These are phyloP conservation scores for Drosophila mojavensis DNA, from an alignment of 1,140 invertebrate genomes.

Conservation along the genomic window DNA sequence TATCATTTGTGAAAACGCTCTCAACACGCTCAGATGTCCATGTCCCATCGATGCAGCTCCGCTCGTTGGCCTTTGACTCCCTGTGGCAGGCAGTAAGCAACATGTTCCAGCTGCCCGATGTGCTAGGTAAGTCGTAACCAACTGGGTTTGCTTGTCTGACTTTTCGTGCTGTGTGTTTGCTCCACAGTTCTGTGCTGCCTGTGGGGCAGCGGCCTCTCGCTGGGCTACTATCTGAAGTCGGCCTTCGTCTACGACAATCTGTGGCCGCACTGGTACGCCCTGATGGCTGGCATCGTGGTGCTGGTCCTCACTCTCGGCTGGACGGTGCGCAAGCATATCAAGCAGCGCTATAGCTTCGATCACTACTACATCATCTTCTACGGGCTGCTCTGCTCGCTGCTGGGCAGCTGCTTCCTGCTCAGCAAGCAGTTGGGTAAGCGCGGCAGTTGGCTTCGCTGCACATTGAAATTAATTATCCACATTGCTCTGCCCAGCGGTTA, in stretches of 20 bases:
- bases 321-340: conserved; percentile 61
- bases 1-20: conserved; percentile 29
- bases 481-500: conserved; percentile 48
- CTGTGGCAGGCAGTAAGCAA: conserved; percentile 54
- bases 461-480: not conserved
- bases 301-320: conserved; percentile 57
- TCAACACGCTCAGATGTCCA: conserved; percentile 41
- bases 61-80: conserved; percentile 24
- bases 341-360: conserved; percentile 67
- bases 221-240: conserved; percentile 75
- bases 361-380: conserved; percentile 79
- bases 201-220: conserved; percentile 65
- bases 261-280: conserved; percentile 68
- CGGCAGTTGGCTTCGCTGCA: too few relatives aligned
- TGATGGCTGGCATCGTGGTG: conserved; percentile 46
- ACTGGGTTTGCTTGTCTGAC: not conserved
- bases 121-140: conserved; percentile 48
- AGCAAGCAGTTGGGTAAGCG: conserved; percentile 72
- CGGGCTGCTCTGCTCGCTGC: conserved; percentile 66
- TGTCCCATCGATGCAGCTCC: conserved; percentile 38
- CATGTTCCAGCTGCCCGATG: conserved; percentile 58
- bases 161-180: too few relatives aligned
- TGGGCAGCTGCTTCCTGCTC: conserved; percentile 76
- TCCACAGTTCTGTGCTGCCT: conserved; percentile 59
- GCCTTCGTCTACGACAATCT: conserved; percentile 75